Conservation (phyloP, 2,888 invertebrate genomes). For the Syritta pipiens region DNA sequence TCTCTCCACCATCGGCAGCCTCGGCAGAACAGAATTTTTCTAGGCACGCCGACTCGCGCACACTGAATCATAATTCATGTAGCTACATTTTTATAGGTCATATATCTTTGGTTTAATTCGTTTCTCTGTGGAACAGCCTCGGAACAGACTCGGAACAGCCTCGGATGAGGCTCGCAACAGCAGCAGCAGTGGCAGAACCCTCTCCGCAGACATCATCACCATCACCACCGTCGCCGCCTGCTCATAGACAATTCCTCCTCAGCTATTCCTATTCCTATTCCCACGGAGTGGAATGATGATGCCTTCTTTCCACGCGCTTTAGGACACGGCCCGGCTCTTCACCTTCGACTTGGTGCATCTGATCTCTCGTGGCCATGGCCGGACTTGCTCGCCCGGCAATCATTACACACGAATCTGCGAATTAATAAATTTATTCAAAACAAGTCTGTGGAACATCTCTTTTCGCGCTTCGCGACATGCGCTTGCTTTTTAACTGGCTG, state of each 20-base stretch:
- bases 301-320: constrained; percentile 46
- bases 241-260: background rate
- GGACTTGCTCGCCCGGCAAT: constrained; percentile 27
- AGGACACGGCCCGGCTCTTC: too few relatives aligned
- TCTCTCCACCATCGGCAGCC: too few relatives aligned
- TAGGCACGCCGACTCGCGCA: constrained; percentile 17
- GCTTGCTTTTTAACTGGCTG: too few relatives aligned
- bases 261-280: constrained; percentile 57
- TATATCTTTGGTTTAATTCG: constrained; percentile 63
- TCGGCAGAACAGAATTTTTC: too few relatives aligned
- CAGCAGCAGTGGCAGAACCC: background rate
- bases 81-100: constrained; percentile 66
- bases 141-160: constrained; percentile 12
- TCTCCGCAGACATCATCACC: constrained; percentile 42
- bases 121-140: constrained; percentile 20
- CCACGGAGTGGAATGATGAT: too few relatives aligned
- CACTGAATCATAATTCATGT: constrained; percentile 61
- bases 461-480: constrained; percentile 41
- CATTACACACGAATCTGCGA: constrained; percentile 59
- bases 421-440: constrained; percentile 69
- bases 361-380: constrained; percentile 48
- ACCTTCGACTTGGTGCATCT: constrained; percentile 46
- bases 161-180: too few relatives aligned
- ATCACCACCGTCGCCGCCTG: background rate
- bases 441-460: constrained; percentile 46